Evolutionary conservation across 2,888 invertebrate genomes (phyloP).

Genomic region (Lamproptera curius): DNA sequence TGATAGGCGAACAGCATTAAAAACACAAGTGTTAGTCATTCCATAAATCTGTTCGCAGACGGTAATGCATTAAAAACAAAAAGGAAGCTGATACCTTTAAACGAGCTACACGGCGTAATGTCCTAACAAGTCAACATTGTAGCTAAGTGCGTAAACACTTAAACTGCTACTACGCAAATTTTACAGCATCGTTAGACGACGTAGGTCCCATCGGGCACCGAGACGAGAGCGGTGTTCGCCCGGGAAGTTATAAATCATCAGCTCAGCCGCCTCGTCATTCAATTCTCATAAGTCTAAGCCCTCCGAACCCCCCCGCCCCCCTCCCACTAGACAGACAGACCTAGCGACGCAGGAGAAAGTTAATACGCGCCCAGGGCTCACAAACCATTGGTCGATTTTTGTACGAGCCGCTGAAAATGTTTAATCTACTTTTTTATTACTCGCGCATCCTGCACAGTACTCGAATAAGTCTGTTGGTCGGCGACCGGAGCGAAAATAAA

Average conservation of each 20-base stretch:
- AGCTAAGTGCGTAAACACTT: too few species aligned
- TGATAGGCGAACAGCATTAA: too few species aligned
- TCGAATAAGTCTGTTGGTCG: constrained; percentile 32
- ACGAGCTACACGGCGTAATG: background rate
- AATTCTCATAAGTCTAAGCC: constrained; percentile 39
- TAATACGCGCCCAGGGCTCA: constrained; percentile 29
- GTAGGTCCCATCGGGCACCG: constrained; percentile 46
- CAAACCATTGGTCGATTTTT: constrained; percentile 35
- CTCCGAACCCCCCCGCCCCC: constrained; percentile 32
- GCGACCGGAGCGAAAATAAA: constrained; percentile 36
- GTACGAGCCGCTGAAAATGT: constrained; percentile 55
- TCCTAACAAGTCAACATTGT: background rate
- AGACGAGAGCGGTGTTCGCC: constrained; percentile 41
- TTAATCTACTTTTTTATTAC: constrained; percentile 62
- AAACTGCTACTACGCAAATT: constrained; percentile 20
- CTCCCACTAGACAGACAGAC: constrained; percentile 21
- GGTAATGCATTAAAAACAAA: too few species aligned
- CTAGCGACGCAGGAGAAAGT: constrained; percentile 19
- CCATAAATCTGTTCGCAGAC: too few species aligned
- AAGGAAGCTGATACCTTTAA: background rate
- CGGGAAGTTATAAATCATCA: constrained; percentile 72
- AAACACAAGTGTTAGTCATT: too few species aligned
- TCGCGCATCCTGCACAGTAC: constrained; percentile 51
- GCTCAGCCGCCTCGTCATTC: constrained; percentile 46
- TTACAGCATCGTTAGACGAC: constrained; percentile 29